Evolutionary conservation across 2,113 vertebrate species (phyloP).

Genomic region (Zapornia atra): DNA sequence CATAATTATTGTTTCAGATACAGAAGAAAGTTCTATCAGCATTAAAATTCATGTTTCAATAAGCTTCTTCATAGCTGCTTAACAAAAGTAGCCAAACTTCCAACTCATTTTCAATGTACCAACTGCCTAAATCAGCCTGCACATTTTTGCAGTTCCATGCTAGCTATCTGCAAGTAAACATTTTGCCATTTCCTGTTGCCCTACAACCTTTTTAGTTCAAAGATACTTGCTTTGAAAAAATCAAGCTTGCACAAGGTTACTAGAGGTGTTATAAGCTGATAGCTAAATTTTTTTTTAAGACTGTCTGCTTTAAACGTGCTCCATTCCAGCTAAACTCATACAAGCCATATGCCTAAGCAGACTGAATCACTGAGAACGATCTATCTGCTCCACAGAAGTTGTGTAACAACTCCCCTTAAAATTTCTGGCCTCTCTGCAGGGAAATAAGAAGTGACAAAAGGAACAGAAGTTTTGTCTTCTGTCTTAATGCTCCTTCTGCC

Average conservation of each 20-base stretch:
- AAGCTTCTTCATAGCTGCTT: not conserved
- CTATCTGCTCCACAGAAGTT: not conserved
- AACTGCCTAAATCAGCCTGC: not conserved
- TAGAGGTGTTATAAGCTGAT: not conserved
- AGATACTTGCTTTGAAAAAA: not conserved
- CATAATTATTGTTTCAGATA: not conserved
- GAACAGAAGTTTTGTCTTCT: not conserved
- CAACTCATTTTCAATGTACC: not conserved
- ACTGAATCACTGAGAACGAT: not conserved
- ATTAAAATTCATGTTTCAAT: not conserved
- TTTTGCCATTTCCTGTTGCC: slow-evolving; percentile 19
- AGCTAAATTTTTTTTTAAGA: not conserved
- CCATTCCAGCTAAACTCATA: not conserved
- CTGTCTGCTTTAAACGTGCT: not conserved
- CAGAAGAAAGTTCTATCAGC: not conserved
- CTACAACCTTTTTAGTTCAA: not conserved
- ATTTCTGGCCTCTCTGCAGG: not conserved
- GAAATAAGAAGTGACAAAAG: not conserved
- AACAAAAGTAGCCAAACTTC: not conserved
- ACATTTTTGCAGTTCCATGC: not conserved
- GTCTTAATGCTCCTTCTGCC: not conserved
- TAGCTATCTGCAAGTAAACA: not conserved
- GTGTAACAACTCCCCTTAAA: not conserved
- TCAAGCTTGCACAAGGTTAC: not conserved
- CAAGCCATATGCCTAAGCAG: not conserved